Conservation (phyloP, 2,797 vertebrate species). For the Microtus obscurus region DNA sequence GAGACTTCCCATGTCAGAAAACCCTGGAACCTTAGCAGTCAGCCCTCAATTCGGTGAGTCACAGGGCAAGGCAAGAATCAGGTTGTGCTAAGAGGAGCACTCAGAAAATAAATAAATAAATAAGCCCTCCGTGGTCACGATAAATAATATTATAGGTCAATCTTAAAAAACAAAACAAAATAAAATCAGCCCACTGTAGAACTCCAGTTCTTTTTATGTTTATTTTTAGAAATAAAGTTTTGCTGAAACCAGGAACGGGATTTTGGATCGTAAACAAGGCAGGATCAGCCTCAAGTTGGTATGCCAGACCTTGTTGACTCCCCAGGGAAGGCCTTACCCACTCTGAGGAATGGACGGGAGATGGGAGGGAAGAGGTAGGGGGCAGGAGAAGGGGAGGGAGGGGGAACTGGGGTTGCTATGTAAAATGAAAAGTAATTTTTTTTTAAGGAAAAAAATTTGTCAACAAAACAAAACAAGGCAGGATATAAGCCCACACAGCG, state of each 20-base stretch:
- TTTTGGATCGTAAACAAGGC: not conserved
- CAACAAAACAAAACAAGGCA: not conserved
- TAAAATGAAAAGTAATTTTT: no score
- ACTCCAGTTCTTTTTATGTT: not conserved
- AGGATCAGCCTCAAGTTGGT: no score
- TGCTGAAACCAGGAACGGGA: not conserved
- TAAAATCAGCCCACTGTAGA: not conserved
- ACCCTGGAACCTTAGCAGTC: not conserved
- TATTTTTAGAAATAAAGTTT: conserved; percentile 2
- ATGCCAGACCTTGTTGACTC: no score
- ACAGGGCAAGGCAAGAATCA: not conserved
- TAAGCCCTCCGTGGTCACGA: not conserved
- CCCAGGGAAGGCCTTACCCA: no score
- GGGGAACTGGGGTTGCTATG: no score
- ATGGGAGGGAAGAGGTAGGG: no score
- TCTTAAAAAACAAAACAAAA: not conserved
- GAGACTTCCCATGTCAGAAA: not conserved
- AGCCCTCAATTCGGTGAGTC: not conserved
- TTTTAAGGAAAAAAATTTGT: no score
- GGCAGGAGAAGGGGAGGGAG: no score
- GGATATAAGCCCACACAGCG: not conserved
- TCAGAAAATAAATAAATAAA: not conserved
- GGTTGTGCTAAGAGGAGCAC: not conserved
- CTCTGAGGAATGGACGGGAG: no score
- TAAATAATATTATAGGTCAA: not conserved